Base-by-base conservation (phyloP, 2,888 invertebrate species). In the Selenia dentaria region DNA sequence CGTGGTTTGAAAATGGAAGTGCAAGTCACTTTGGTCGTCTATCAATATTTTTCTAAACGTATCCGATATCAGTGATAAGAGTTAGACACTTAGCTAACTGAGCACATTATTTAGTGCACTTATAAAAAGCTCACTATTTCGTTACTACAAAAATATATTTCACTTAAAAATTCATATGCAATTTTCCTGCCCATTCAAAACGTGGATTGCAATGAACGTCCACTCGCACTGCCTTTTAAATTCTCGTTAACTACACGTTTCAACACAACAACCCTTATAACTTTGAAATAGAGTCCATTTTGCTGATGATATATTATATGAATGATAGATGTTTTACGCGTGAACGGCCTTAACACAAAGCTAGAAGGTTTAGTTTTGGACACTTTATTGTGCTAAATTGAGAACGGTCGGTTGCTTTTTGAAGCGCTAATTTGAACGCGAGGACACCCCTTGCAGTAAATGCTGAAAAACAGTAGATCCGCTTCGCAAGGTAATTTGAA, bases 121-220 rank as follows among this genome's bases (percentile, higher is more conserved):
- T 9, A 11, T 11, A 11, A 20, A 28, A 8, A 13, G 9, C n/a
- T 9, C 9, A 22, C 35, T 29, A 35, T 42, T 35, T 35, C 25
- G 36, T 37, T 37, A 22, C 14, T 13, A 16, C 18, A 33, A 29
- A 45, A 39, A 39, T 34, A n/a, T 45, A 39, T 45, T 34, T 25
- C 45, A 39, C 45, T 39, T 45, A 35, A 39, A 45, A 39, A 39
- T 45, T 45, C 45, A 45, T 45, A 45, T 45, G 45, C 45, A 45
- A 45, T 39, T 45, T 45, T 16, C 34, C 14, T 25, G 29, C 39
- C 12, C 45, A 45, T 45, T 38, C 45, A 39, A 29, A 39, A 34
- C 39, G 39, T 39, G 39, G 34, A 38, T 39, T 28, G 39, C 34
- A 39, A 34, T 14, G 29, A 35, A 35, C 45, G 39, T 34, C 34